phyloP scores from a whole-genome alignment of 2,113 vertebrate species.

The Podarcis muralis region DNA sequence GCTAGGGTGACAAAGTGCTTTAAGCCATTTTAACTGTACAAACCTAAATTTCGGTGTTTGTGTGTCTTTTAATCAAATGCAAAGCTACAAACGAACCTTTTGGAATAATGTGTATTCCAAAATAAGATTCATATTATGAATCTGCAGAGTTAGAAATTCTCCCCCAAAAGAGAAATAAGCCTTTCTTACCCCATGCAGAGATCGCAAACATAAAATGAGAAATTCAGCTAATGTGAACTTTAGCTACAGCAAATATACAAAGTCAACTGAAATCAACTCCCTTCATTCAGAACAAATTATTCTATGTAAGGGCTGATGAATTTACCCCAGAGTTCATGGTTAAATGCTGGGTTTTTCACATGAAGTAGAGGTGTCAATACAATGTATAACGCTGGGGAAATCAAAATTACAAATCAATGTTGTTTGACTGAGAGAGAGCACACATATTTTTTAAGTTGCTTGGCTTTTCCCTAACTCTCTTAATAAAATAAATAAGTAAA shows the following conservation, averaged over 20 bases:
- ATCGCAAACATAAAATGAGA: not conserved
- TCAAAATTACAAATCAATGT: not conserved
- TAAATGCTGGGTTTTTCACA: not conserved
- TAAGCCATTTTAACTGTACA: too few species aligned
- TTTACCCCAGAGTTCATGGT: constrained; percentile 34
- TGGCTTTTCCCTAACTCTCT: not conserved
- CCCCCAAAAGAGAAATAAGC: not conserved
- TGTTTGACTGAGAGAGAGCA: constrained; percentile 23
- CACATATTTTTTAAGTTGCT: accelerated
- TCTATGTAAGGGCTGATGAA: not conserved
- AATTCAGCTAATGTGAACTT: not conserved
- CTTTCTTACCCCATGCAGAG: not conserved
- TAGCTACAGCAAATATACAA: constrained; percentile 8
- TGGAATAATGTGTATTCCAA: not conserved
- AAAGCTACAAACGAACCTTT: not conserved
- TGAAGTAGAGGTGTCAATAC: not conserved
- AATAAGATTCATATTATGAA: not conserved
- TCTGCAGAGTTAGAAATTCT: not conserved
- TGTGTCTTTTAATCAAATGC: not conserved
- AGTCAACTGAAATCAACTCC: not conserved
- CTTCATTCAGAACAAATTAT: not conserved
- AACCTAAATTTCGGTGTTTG: too few species aligned
- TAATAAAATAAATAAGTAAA: not conserved
- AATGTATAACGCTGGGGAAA: accelerated
- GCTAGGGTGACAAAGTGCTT: too few species aligned